Conservation (phyloP, 2,888 invertebrate genomes). For the Limenitis camilla region DNA sequence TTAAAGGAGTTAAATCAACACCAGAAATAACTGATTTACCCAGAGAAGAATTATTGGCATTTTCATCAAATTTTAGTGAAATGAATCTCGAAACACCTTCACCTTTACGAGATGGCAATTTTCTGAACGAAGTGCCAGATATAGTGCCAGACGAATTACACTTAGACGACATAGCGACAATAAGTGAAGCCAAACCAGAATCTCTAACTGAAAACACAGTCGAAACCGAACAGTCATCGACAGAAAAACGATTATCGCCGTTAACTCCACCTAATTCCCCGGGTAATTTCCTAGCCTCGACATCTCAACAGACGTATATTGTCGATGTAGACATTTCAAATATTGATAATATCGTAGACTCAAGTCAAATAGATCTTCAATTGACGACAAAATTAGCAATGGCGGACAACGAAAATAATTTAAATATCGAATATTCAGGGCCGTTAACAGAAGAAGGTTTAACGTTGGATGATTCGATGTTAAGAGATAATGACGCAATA, state of each 20-base stretch:
- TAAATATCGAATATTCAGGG: slow-evolving; percentile 68
- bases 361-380: slow-evolving; percentile 62
- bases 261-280: slow-evolving; percentile 66
- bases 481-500: slow-evolving; percentile 41
- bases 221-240: slow-evolving; percentile 46
- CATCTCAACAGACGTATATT: slow-evolving; percentile 55
- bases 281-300: slow-evolving; percentile 53
- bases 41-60: slow-evolving; percentile 66
- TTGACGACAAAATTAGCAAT: slow-evolving; percentile 67
- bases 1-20: slow-evolving; percentile 64
- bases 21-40: slow-evolving; percentile 54
- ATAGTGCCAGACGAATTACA: slow-evolving; percentile 49
- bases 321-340: slow-evolving; percentile 49
- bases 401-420: slow-evolving; percentile 70
- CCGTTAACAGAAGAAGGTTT: slow-evolving; percentile 54
- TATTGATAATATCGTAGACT: slow-evolving; percentile 38
- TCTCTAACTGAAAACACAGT: slow-evolving; percentile 37
- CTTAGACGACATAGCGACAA: slow-evolving; percentile 45
- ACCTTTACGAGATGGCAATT: slow-evolving; percentile 60
- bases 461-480: slow-evolving; percentile 37
- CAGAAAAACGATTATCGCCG: slow-evolving; percentile 55
- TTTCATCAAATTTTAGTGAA: slow-evolving; percentile 72
- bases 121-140: slow-evolving; percentile 66
- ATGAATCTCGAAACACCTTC: slow-evolving; percentile 67
- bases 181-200: slow-evolving; percentile 42